Conservation (phyloP, 2,888 invertebrate genomes). For the Cheilosia vulpina region DNA sequence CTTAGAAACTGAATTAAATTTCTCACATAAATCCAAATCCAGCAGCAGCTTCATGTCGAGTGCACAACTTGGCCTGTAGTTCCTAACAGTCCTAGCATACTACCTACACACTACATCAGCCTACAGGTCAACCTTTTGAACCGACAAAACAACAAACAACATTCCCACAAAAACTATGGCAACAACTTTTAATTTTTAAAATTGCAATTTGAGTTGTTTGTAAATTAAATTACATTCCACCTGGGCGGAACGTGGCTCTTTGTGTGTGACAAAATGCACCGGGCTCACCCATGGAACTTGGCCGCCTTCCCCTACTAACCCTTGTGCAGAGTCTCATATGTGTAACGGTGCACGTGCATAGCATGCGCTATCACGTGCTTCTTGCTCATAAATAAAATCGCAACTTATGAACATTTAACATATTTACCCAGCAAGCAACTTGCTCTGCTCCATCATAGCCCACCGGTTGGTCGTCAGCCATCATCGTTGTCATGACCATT, state of each 20-base stretch:
- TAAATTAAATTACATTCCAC: constrained; percentile 71
- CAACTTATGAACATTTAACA: constrained; percentile 79
- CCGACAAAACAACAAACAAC: constrained; percentile 11
- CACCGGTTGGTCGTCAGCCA: constrained; percentile 41
- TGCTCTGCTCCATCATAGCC: constrained; percentile 34
- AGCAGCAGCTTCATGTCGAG: no score
- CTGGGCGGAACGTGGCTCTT: constrained; percentile 56
- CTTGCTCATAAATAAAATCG: constrained; percentile 78
- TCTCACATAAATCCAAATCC: no score
- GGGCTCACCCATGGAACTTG: constrained; percentile 7
- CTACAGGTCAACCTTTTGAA: constrained; percentile 5
- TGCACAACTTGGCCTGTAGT: no score
- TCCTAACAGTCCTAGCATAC: no score
- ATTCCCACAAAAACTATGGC: constrained; percentile 24
- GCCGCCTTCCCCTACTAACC: neutral
- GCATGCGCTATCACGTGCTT: constrained; percentile 78
- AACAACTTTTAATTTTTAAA: constrained; percentile 72
- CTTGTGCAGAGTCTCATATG: neutral
- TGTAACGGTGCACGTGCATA: constrained; percentile 42
- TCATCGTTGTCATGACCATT: constrained; percentile 52
- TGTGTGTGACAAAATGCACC: constrained; percentile 58
- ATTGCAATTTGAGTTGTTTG: constrained; percentile 73
- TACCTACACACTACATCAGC: neutral
- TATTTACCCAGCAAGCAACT: constrained; percentile 71
- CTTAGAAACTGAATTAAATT: no score